Base-by-base conservation (phyloP, 2,888 invertebrate species). In the Nephrotoma flavescens region DNA sequence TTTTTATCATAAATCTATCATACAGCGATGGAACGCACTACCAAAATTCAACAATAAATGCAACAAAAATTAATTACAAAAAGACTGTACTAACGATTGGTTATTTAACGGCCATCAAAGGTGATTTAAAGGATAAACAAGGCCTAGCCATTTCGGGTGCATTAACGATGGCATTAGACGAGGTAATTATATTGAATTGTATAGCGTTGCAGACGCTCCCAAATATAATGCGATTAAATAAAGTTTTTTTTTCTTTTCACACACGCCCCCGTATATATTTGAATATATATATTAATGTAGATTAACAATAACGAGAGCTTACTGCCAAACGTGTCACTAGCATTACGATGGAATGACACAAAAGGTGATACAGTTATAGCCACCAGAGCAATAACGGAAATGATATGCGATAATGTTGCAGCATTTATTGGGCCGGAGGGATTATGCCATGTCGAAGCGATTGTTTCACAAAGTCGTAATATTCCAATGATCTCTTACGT, bases 401-500 rank as follows among this genome's bases (percentile, higher is more conserved):
- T 97, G 96, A 95, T 97, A 91, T 97, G 97, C 91, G 94, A 95
- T 87, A 96, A 96, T 86, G 97, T 97, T 87, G 95, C 96, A 45
- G 98, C 97, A 86, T 97, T 98, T 93, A 97, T 99, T 91, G 99
- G 99, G 4, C 98, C 98, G 2, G 99, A 99, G 92, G 97, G 97
- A 87, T 95, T 95, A 86, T 99, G 99, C 92, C 94, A 95, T 90
- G 97, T 97, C n/a, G 98, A 98, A 92, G 98, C 98, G 86, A 96
- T 97, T 89, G 95, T 99, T 86, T 96, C 98, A 41, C 97, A 98
- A 90, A 96, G 98, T 85, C 95, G 96, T 91, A 98, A 98, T 93
- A 94, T 98, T 90, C 98, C 98, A 87, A 98, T 99, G 97, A 97
- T 99, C 91, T 97, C 98, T 90, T 98, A 98, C 92, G 98, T 98